A percentile compares a stretch with the other conserved stretches of the same genome.
Conservation (phyloP, 2,113 vertebrate species). For the Peromyscus maniculatus region DNA sequence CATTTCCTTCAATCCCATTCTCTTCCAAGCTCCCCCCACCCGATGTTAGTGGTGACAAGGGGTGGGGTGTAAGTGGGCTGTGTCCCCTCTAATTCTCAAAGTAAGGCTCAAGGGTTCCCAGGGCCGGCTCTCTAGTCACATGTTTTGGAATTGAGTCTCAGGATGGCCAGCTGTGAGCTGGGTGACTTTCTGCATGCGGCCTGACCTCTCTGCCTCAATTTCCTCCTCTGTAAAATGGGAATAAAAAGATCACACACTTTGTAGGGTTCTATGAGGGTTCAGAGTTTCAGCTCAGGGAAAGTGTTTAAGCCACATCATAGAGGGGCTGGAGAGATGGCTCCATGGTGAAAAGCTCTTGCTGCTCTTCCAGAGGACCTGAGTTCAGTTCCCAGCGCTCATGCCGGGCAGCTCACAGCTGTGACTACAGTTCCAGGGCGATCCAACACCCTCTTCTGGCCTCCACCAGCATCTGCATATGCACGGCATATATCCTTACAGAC, state of each 20-base stretch:
- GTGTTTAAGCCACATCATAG: background rate
- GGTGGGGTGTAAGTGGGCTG: accelerated
- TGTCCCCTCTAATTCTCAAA: background rate
- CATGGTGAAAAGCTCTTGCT: no score
- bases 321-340: background rate
- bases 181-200: background rate
- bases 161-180: background rate
- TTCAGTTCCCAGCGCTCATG: background rate
- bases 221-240: background rate
- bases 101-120: background rate
- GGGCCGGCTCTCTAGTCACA: accelerated
- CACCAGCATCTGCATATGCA: background rate
- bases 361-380: background rate
- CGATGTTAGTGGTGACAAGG: background rate
- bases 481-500: background rate
- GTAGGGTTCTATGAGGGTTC: background rate
- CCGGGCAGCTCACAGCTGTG: background rate
- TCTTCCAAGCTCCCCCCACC: background rate
- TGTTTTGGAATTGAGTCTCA: background rate
- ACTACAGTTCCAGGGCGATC: background rate
- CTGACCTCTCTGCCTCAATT: background rate
- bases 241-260: background rate
- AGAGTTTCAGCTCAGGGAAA: background rate
- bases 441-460: background rate
- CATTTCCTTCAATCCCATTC: background rate